phyloP scores from a whole-genome alignment of 2,888 invertebrate species.

The Mythimna albipuncta region DNA sequence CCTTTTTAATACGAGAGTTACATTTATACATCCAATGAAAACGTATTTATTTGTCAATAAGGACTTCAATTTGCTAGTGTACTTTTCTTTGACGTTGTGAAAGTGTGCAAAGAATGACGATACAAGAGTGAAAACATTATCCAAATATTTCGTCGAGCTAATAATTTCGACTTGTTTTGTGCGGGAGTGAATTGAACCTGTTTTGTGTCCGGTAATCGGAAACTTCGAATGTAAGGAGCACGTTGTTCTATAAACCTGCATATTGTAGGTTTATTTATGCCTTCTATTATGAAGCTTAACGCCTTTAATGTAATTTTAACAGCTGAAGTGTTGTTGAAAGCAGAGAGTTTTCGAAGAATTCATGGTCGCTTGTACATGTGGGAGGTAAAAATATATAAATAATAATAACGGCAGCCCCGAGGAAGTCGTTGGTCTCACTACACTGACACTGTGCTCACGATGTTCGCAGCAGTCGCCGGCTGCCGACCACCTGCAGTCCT shows the following conservation, averaged over 20 bases:
- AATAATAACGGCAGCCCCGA: constrained; percentile 52
- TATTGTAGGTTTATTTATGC: constrained; percentile 84
- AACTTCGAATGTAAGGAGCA: constrained; percentile 80
- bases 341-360: constrained; percentile 61
- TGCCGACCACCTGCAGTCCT: constrained; percentile 34
- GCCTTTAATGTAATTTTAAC: constrained; percentile 70
- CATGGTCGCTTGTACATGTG: constrained; percentile 60
- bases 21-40: constrained; percentile 68
- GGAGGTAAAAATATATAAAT: constrained; percentile 52
- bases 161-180: constrained; percentile 77
- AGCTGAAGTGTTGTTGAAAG: constrained; percentile 65
- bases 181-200: constrained; percentile 81
- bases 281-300: constrained; percentile 73
- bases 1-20: constrained; percentile 70
- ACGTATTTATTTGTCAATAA: constrained; percentile 79
- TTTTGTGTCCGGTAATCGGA: constrained; percentile 79
- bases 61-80: constrained; percentile 87
- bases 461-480: constrained; percentile 30
- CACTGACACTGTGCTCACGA: constrained; percentile 45
- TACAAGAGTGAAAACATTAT: constrained; percentile 79
- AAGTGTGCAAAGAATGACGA: constrained; percentile 82
- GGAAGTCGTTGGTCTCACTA: constrained; percentile 52
- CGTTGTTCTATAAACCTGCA: constrained; percentile 84
- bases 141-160: constrained; percentile 75
- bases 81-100: constrained; percentile 84